These are phyloP conservation scores for Poecile atricapillus DNA, from an alignment of 2,113 vertebrate genomes.

Conservation along the genomic window DNA sequence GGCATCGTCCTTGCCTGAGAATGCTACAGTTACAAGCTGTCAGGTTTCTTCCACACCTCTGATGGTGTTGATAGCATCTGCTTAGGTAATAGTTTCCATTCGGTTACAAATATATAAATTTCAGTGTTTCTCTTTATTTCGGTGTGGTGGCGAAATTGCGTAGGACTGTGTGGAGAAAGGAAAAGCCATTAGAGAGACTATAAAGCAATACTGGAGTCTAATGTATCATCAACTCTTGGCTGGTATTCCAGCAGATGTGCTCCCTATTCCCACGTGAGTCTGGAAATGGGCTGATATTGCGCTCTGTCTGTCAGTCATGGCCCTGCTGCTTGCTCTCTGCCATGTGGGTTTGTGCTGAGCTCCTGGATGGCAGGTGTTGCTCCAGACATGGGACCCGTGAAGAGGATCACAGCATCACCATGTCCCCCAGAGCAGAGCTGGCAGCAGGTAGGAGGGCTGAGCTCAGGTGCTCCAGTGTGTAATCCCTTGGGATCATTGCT, in stretches of 20 bases:
- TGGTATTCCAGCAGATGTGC: conserved; percentile 67
- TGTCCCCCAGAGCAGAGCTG: neutral
- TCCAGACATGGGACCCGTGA: neutral
- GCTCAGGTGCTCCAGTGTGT: neutral
- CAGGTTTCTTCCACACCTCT: neutral
- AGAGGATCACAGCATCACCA: neutral
- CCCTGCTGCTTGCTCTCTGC: conserved; percentile 68
- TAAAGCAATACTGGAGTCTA: conserved; percentile 61
- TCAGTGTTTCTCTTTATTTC: conserved; percentile 46
- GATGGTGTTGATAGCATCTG: conserved; percentile 1
- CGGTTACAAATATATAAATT: conserved; percentile 43
- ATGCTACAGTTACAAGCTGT: neutral
- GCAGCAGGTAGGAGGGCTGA: neutral
- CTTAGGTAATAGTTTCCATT: conserved; percentile 49
- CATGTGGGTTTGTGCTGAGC: conserved; percentile 2
- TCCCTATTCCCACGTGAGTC: conserved; percentile 78
- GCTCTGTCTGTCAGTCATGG: conserved; percentile 52
- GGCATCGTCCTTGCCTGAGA: neutral
- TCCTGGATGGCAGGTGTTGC: neutral
- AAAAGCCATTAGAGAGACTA: conserved; percentile 73
- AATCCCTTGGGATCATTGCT: neutral
- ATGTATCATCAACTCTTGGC: conserved; percentile 60
- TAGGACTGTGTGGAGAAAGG: conserved; percentile 55
- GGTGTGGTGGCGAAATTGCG: neutral
- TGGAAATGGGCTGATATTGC: conserved; percentile 76